Evolutionary conservation across 2,888 invertebrate genomes (phyloP).

Genomic region (Bellardia pandia): DNA sequence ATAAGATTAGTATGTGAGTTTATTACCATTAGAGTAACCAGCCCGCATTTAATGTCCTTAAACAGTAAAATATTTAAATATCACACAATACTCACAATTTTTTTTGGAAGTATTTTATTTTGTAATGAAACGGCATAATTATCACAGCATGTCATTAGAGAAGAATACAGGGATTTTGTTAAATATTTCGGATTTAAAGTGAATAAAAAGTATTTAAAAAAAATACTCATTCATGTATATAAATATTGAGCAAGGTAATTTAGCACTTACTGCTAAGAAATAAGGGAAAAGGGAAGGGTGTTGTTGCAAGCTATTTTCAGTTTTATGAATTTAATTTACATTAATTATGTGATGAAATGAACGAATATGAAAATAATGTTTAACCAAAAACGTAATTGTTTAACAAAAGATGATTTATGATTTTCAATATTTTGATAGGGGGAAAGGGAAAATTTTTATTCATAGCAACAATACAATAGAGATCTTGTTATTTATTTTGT

Average conservation of each 20-base stretch:
- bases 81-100: conserved; percentile 52
- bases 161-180: conserved; percentile 38
- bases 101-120: conserved; percentile 1
- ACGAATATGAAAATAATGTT: background rate
- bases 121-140: conserved; percentile 47
- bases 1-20: conserved; percentile 42
- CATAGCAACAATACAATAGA: background rate
- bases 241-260: conserved; percentile 40
- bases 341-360: conserved; percentile 24
- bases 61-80: conserved; percentile 47
- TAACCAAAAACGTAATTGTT: conserved; percentile 1
- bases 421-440: background rate
- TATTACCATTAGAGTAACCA: conserved; percentile 41
- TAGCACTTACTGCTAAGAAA: background rate
- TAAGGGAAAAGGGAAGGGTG: conserved; percentile 23
- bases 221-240: background rate
- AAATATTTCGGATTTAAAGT: conserved; percentile 48
- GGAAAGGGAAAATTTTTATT: background rate
- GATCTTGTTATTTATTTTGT: too few relatives aligned
- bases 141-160: conserved; percentile 68
- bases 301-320: background rate
- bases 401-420: conserved; percentile 12
- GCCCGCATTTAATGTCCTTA: conserved; percentile 61
- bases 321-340: conserved; percentile 30
- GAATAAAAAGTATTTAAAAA: conserved; percentile 31